Evolutionary conservation across 2,797 vertebrate genomes (phyloP).

Genomic region (Perodicticus potto): DNA sequence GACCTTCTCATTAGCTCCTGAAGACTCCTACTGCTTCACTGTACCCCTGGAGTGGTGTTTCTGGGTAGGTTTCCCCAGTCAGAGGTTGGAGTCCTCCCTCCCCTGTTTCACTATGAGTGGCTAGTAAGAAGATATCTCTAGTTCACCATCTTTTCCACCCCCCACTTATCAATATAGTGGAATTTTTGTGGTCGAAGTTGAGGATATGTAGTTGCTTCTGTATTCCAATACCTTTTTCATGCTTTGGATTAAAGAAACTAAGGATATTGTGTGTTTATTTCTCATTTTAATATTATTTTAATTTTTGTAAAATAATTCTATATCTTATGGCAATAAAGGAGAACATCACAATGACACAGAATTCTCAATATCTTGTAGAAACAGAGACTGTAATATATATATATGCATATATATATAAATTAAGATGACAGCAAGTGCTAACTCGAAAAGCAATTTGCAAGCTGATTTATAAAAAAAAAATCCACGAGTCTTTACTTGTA

Average conservation of each 20-base stretch:
- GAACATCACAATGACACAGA: not conserved
- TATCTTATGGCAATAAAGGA: not conserved
- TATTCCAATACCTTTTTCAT: too few species aligned
- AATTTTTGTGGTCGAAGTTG: not conserved
- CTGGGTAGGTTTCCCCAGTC: too few species aligned
- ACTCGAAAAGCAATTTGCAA: not conserved
- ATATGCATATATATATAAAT: not conserved
- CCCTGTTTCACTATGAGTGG: too few species aligned
- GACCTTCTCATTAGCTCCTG: too few species aligned
- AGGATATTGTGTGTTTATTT: not conserved
- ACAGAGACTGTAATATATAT: not conserved
- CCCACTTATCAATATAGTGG: not conserved
- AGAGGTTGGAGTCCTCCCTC: too few species aligned
- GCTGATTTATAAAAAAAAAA: not conserved
- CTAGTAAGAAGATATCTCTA: too few species aligned
- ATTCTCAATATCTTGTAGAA: not conserved
- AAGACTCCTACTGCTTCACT: too few species aligned
- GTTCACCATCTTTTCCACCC: too few species aligned
- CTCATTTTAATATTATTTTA: not conserved
- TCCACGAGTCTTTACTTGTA: fast-evolving
- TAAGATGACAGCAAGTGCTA: not conserved
- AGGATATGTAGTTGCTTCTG: not conserved
- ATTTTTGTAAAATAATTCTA: not conserved
- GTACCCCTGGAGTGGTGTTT: too few species aligned
- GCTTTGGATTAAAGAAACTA: not conserved